Evolutionary conservation across 2,113 vertebrate genomes (phyloP).

Genomic region (Sinosuthora webbiana): DNA sequence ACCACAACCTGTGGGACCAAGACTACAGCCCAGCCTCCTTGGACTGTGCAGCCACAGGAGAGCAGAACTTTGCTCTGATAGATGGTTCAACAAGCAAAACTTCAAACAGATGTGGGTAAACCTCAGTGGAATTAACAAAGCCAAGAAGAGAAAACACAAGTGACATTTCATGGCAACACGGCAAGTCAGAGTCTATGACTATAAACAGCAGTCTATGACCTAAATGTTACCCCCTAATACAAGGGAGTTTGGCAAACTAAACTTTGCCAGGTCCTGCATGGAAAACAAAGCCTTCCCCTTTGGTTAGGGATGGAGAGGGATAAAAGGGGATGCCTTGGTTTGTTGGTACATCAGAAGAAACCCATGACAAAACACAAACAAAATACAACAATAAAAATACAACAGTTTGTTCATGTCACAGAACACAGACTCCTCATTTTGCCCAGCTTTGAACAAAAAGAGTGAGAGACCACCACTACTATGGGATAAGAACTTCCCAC

Average conservation of each 20-base stretch:
- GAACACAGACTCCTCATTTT: not conserved
- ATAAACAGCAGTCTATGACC: fast-evolving
- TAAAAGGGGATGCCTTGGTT: not conserved
- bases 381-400: not conserved
- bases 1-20: not conserved
- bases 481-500: not conserved
- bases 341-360: not conserved
- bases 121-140: not conserved
- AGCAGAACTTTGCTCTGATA: not conserved
- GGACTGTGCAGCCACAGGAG: not conserved
- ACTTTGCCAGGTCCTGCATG: fast-evolving
- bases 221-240: not conserved
- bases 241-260: not conserved
- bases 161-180: not conserved
- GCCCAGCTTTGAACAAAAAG: not conserved
- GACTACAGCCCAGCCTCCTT: not conserved
- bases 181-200: not conserved
- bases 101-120: not conserved
- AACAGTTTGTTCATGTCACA: not conserved
- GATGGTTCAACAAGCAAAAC: not conserved
- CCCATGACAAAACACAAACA: not conserved
- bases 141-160: not conserved
- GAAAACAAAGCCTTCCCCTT: not conserved
- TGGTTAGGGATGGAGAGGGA: not conserved
- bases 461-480: not conserved